Conservation (phyloP, 1,140 invertebrate genomes). For the Drosophila dunni region DNA sequence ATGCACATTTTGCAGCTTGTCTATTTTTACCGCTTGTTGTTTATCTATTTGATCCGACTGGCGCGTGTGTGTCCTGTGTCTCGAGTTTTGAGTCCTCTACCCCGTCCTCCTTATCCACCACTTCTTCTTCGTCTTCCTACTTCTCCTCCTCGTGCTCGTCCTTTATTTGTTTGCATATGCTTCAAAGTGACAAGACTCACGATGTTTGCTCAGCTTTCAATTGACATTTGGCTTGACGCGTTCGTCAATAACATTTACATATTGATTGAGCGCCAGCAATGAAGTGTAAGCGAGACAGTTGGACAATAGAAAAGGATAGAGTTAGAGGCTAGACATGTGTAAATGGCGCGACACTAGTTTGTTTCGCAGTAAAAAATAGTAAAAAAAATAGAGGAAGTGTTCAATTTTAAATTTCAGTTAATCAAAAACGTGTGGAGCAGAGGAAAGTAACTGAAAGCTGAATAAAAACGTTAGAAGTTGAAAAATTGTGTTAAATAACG, state of each 20-base stretch:
- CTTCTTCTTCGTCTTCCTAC: background rate
- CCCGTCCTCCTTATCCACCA: background rate
- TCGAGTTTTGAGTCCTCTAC: background rate
- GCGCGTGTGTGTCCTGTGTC: conserved; percentile 62
- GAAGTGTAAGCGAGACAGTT: background rate
- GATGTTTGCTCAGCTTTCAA: conserved; percentile 72
- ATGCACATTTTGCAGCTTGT: conserved; percentile 69
- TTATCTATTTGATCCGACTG: conserved; percentile 13
- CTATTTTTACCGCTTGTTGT: conserved; percentile 29
- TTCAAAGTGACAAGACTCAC: background rate
- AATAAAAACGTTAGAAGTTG: no score
- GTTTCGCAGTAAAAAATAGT: no score
- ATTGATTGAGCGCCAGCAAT: conserved; percentile 31
- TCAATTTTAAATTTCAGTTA: no score
- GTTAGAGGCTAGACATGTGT: background rate
- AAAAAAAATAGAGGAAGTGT: no score
- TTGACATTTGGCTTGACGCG: conserved; percentile 59
- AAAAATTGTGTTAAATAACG: no score
- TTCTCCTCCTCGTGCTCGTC: background rate
- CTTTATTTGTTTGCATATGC: conserved; percentile 65
- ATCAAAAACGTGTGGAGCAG: no score
- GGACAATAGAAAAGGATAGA: no score
- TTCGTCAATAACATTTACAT: conserved; percentile 45
- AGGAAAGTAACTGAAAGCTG: no score
- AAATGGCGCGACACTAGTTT: no score